phyloP scores from a whole-genome alignment of 2,888 invertebrate genomes.

The Pandemis corylana region DNA sequence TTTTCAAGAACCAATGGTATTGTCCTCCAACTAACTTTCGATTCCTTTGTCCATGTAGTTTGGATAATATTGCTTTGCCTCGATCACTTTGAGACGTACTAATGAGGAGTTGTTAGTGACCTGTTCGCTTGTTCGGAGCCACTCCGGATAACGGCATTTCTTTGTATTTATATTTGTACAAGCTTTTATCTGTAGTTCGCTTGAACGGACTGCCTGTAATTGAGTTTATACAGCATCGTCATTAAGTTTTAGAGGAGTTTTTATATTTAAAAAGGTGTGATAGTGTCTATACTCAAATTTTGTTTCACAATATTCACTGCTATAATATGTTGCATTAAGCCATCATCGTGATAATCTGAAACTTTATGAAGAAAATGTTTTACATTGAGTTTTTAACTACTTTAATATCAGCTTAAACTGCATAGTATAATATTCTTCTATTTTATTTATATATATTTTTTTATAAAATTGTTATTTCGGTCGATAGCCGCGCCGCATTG shows the following conservation, averaged over 20 bases:
- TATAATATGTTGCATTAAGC: not conserved
- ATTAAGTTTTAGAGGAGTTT: not conserved
- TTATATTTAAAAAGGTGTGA: not conserved
- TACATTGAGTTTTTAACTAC: not conserved
- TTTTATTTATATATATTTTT: not conserved
- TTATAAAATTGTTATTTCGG: not conserved
- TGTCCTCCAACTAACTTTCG: not conserved
- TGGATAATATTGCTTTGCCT: constrained; percentile 10
- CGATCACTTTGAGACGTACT: constrained; percentile 8
- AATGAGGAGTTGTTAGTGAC: constrained; percentile 1
- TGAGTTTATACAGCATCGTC: not conserved
- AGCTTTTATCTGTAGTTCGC: not conserved
- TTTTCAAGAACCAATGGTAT: not conserved
- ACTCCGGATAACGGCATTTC: not conserved
- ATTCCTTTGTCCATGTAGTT: constrained; percentile 10
- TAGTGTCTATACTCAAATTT: not conserved
- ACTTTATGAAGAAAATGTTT: too few species aligned
- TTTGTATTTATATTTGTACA: not conserved
- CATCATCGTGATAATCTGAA: too few species aligned
- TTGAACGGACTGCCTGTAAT: not conserved
- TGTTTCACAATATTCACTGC: not conserved
- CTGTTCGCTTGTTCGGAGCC: not conserved
- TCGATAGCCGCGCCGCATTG: constrained; percentile 27
- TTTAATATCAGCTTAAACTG: not conserved
- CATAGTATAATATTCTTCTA: not conserved